Evolutionary conservation across 1,140 invertebrate genomes (phyloP), one percentile per base, ranked within the genome.

Genomic region (Notospermus geniculatus): DNA sequence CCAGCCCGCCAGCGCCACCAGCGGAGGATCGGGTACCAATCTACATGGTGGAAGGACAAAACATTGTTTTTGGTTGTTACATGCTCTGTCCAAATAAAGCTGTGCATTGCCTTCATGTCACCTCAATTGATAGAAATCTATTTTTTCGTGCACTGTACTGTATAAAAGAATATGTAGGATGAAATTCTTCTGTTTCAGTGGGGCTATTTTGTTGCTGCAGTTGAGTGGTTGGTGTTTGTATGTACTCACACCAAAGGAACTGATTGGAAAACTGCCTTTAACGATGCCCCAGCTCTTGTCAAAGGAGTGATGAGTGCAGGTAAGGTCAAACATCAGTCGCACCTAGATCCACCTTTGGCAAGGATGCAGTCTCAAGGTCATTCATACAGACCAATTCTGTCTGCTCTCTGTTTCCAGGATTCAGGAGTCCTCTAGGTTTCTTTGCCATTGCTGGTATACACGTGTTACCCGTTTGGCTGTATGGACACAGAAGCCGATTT

Each of bases 151-250:
- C n/a, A n/a, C n/a, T n/a, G n/a, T n/a, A n/a, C n/a, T n/a, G n/a
- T n/a, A n/a, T n/a, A n/a, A n/a, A n/a, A n/a, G n/a, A n/a, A n/a
- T n/a, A n/a, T n/a, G 5, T 58, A 11, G 27, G 15, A 57, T 41
- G 11, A 17, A 27, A 22, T 32, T 4, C 30, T 63, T 55, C 56
- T 50, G 54, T 2, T 67, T 19, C 65, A 75, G 75, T 74, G 65
- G 67, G 75, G 73, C 9, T 77, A 75, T 61, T 60, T 69, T 60
- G 63, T 75, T 4, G 65, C 71, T 25, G 50, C 70, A 50, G 45
- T 75, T n/a, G 75, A 77, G 60, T 77, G 75, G 75, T 11, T 74
- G 57, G 73, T 73, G 15, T 77, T 77, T 67, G 65, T 75, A 2
- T 62, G 60, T 41, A 75, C 73, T 11, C 75, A 77, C 30, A 58